Percentiles rank a stretch among this genome's conserved stretches.
Evolutionary conservation across 2,888 invertebrate genomes (phyloP).

Genomic region (Platycnemis pennipes): DNA sequence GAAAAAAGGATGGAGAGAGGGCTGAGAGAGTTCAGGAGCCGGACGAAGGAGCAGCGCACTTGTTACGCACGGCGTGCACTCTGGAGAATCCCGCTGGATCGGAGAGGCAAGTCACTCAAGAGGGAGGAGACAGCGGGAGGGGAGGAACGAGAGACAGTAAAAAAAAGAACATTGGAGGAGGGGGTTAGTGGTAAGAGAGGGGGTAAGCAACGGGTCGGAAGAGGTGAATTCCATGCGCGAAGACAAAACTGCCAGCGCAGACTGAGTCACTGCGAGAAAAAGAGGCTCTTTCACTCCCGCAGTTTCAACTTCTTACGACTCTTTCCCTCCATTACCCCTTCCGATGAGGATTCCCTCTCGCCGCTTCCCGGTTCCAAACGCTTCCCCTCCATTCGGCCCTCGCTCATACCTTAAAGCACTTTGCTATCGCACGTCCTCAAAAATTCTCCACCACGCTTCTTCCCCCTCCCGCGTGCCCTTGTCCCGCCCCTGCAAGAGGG

Average conservation of each 20-base stretch:
- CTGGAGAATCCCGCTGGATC: conserved; percentile 67
- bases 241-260: conserved; percentile 59
- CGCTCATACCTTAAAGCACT: conserved; percentile 32
- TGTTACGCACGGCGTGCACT: conserved; percentile 63
- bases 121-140: not conserved
- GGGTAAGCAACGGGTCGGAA: conserved; percentile 62
- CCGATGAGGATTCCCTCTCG: conserved; percentile 20
- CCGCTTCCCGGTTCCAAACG: not conserved
- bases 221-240: conserved; percentile 62
- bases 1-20: not conserved
- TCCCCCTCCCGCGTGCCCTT: conserved; percentile 44
- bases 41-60: conserved; percentile 63
- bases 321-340: conserved; percentile 15
- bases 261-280: conserved; percentile 61
- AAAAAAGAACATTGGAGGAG: not conserved
- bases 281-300: conserved; percentile 59
- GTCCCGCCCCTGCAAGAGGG: conserved; percentile 11
- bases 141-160: not conserved
- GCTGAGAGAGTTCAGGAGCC: conserved; percentile 43
- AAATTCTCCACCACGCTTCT: conserved; percentile 62
- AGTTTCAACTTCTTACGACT: not conserved
- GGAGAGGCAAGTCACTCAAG: conserved; percentile 63
- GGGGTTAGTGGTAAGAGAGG: not conserved
- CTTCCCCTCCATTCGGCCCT: not conserved
- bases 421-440: conserved; percentile 48